Evolutionary conservation across 2,113 vertebrate genomes (phyloP).

Genomic region (Pelvicachromis taeniatus): DNA sequence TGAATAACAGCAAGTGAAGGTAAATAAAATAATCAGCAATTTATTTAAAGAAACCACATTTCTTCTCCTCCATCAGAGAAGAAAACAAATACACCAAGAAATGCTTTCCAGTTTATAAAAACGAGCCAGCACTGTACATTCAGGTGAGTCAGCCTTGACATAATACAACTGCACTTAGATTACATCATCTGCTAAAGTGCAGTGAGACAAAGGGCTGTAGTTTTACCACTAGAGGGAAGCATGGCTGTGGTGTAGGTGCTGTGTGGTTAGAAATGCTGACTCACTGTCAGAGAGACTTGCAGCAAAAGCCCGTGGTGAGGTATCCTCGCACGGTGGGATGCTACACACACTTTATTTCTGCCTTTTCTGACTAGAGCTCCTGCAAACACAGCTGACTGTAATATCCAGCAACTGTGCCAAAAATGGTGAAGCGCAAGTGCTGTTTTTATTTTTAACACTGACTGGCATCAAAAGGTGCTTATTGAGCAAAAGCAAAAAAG

Average conservation of each 20-base stretch:
- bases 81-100: background rate
- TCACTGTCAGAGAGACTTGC: slow-evolving; percentile 34
- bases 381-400: background rate
- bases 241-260: background rate
- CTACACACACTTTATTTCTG: background rate
- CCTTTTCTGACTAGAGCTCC: background rate
- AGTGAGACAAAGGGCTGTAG: background rate
- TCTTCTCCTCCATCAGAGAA: background rate
- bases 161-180: background rate
- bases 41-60: background rate
- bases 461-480: background rate
- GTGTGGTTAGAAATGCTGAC: slow-evolving; percentile 31
- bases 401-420: background rate
- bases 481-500: background rate
- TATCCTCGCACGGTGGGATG: background rate
- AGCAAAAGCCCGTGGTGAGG: background rate
- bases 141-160: background rate
- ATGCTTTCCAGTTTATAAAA: background rate
- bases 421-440: background rate
- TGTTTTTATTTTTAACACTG: background rate
- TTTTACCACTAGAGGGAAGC: slow-evolving; percentile 32
- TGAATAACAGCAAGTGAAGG: background rate
- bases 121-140: background rate
- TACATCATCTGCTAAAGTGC: background rate
- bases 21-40: background rate